Evolutionary conservation across 1,140 invertebrate species (phyloP).

Genomic region (Dendrolimus punctatus): DNA sequence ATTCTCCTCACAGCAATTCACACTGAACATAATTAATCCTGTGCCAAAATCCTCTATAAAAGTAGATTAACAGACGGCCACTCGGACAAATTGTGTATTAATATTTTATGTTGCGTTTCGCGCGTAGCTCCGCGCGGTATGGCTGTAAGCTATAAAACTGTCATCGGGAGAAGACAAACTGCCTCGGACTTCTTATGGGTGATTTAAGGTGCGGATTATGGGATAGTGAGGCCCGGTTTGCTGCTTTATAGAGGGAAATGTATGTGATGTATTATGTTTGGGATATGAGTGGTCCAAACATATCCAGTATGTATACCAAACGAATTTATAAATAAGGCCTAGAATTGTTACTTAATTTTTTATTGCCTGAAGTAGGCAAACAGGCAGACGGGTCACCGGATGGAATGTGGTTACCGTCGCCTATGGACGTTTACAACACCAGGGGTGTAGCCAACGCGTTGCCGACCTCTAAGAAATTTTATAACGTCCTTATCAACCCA

Average conservation of each 20-base stretch:
- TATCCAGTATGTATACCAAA: too few species aligned
- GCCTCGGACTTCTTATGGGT: conserved; percentile 45
- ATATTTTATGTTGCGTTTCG: conserved; percentile 53
- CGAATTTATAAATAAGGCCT: too few species aligned
- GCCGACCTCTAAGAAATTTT: too few species aligned
- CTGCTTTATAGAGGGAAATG: too few species aligned
- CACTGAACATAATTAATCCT: conserved; percentile 43
- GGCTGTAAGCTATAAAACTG: conserved; percentile 45
- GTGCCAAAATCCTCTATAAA: conserved; percentile 40
- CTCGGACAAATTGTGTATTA: conserved; percentile 67
- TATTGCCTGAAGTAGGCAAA: too few species aligned
- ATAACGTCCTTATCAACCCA: too few species aligned
- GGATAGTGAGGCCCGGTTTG: conserved; percentile 16
- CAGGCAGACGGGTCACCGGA: too few species aligned
- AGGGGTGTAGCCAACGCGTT: too few species aligned
- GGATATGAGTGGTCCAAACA: not conserved
- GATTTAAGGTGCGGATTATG: conserved; percentile 57
- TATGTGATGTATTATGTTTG: not conserved
- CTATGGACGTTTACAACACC: too few species aligned
- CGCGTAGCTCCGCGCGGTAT: not conserved
- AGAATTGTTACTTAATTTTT: too few species aligned
- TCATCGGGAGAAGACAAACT: conserved; percentile 52
- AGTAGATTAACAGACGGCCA: conserved; percentile 55
- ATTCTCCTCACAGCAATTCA: conserved; percentile 1
- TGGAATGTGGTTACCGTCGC: too few species aligned